Evolutionary conservation across 2,113 vertebrate genomes (phyloP).

Genomic region (Pelecanus crispus): DNA sequence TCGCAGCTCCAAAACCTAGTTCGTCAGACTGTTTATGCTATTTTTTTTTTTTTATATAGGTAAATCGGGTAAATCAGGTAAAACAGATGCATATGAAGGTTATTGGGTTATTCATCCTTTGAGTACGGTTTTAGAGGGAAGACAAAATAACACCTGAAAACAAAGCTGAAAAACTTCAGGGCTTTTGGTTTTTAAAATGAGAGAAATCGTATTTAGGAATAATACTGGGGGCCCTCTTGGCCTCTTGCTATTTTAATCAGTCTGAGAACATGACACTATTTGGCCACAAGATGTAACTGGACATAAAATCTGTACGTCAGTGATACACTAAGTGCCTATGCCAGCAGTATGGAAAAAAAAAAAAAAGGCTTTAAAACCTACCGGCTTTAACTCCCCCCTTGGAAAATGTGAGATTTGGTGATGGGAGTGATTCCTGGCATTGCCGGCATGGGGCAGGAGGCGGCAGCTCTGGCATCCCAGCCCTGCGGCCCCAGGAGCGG

Average conservation of each 20-base stretch:
- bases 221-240: neutral
- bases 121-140: neutral
- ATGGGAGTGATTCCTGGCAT: neutral
- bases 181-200: neutral
- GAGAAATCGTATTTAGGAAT: neutral
- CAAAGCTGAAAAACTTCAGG: neutral
- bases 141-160: neutral
- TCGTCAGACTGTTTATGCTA: neutral
- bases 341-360: neutral
- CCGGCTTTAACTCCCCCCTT: neutral
- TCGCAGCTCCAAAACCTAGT: neutral
- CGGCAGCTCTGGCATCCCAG: neutral
- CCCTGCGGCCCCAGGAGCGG: neutral
- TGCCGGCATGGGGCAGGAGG: neutral
- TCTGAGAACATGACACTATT: slow-evolving; percentile 1
- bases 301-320: neutral
- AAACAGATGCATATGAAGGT: slow-evolving; percentile 46
- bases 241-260: neutral
- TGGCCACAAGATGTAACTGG: neutral
- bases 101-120: slow-evolving; percentile 64
- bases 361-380: neutral
- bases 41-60: slow-evolving; percentile 66
- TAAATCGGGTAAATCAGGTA: slow-evolving; percentile 64
- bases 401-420: neutral
- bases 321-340: slow-evolving; percentile 61